phyloP scores from a whole-genome alignment of 2,888 invertebrate genomes.

The Parelbella ahira region DNA sequence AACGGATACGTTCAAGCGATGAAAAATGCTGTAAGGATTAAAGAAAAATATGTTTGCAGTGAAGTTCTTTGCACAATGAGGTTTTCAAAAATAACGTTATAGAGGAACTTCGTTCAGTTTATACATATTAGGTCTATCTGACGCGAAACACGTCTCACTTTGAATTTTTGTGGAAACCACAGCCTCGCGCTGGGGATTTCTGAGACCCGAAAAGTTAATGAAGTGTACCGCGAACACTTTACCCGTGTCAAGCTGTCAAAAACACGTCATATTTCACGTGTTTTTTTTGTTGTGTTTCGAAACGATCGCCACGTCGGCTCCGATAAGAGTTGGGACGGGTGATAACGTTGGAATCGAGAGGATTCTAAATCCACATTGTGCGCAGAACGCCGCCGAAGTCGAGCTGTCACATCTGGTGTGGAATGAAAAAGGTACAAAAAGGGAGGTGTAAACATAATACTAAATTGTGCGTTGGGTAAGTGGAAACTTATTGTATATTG shows the following conservation, averaged over 20 bases:
- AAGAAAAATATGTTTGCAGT: constrained; percentile 28
- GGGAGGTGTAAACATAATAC: constrained; percentile 68
- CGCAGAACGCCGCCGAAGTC: constrained; percentile 32
- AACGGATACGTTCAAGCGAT: constrained; percentile 17
- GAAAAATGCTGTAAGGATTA: constrained; percentile 23
- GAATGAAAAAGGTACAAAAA: constrained; percentile 58
- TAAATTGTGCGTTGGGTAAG: constrained; percentile 69
- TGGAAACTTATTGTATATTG: constrained; percentile 69
- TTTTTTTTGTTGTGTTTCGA: constrained; percentile 52
- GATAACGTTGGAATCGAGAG: constrained; percentile 30
- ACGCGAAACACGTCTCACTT: constrained; percentile 27
- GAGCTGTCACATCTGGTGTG: constrained; percentile 52
- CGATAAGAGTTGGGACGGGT: constrained; percentile 48
- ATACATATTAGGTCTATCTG: constrained; percentile 35
- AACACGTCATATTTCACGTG: constrained; percentile 67
- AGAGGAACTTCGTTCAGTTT: constrained; percentile 27
- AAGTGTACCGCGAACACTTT: constrained; percentile 64
- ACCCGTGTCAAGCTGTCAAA: constrained; percentile 75
- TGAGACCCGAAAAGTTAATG: constrained; percentile 61
- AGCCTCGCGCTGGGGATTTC: constrained; percentile 41
- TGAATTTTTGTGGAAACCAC: constrained; percentile 30
- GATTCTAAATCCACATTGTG: constrained; percentile 1
- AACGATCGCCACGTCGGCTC: constrained; percentile 54
- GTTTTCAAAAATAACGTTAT: constrained; percentile 15
- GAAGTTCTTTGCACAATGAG: constrained; percentile 36